Percentiles rank a stretch among this genome's conserved stretches.
Conservation (phyloP, 1,140 invertebrate species). For the Anadara kagoshimensis region DNA sequence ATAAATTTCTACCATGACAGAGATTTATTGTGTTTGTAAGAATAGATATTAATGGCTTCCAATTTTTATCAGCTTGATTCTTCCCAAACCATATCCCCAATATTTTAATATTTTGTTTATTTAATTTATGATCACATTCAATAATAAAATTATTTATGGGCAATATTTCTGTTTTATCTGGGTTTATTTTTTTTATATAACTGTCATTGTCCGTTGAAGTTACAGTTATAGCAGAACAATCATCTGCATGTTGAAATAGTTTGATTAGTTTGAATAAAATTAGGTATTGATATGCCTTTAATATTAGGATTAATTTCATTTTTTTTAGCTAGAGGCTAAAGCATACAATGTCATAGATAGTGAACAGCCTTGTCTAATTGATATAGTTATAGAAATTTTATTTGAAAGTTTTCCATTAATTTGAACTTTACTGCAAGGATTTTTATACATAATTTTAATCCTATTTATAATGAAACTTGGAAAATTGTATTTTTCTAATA, state of each 20-base stretch:
- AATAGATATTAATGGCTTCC: neutral
- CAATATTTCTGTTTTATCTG: conserved; percentile 4
- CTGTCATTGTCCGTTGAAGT: neutral
- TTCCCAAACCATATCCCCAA: too few species aligned
- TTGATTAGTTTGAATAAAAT: neutral
- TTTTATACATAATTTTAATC: neutral
- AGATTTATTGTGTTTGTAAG: neutral
- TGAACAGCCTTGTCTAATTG: neutral
- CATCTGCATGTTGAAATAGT: neutral
- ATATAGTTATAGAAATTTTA: neutral
- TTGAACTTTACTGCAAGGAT: neutral
- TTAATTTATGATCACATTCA: neutral
- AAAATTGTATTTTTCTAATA: too few species aligned
- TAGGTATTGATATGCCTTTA: neutral
- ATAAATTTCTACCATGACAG: neutral
- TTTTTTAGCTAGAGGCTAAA: neutral
- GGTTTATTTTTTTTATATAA: conserved; percentile 1
- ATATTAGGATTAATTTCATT: neutral
- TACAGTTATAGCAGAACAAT: too few species aligned
- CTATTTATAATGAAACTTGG: neutral
- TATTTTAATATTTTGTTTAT: neutral
- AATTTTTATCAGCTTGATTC: neutral
- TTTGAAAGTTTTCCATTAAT: neutral
- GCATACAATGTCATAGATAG: conserved; percentile 1
- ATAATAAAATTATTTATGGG: neutral